Base-by-base conservation (phyloP, 2,888 invertebrate genomes). In the Trachelus troglodyta region DNA sequence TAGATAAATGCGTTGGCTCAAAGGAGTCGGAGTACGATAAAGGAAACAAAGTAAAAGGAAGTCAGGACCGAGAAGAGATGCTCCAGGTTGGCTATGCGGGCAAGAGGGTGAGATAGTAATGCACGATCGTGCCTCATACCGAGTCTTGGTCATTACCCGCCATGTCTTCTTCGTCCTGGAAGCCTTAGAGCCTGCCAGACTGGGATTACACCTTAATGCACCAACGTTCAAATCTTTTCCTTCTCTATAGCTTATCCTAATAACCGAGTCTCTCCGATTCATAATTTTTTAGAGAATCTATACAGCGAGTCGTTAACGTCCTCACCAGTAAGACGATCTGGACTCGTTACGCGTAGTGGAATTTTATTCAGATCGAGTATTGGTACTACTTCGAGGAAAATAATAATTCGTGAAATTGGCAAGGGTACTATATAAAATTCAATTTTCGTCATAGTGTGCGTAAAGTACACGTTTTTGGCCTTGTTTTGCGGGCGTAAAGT, bases 81-180 rank as follows among this genome's bases (percentile, higher is more conserved):
- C 31, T 31, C 30, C 71, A 12, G 31, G 71, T 12, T 33, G 12
- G 33, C 71, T 31, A 33, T 33, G 31, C 9, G 71, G 71, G 11
- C 12, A 71, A 15, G 31, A 15, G 15, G 71, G 33, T 12, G 71
- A 15, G 33, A 71, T 6, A 30, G 71, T 71, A 80, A 81, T 79
- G 76, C 80, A 33, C 74, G 75, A 76, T 83, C 84, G 83, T 84
- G 85, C 84, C 84, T 85, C 76, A 82, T 79, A 79, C 81, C 82
- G 80, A 80, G 83, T 83, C 81, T 78, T 78, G 84, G 81, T 85
- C 81, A 85, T 84, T 85, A 84, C 56, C 74, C 78, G 73, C 68
- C 73, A 76, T 82, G 77, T 80, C 31, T 71, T 71, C 31, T 15
- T 71, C 71, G 71, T 33, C 71, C 71, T 71, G 31, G 71, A 56